Percentiles rank a stretch among this genome's conserved stretches.
These are phyloP conservation scores for Hemaris fuciformis DNA, from an alignment of 2,888 invertebrate genomes.

Conservation along the genomic window DNA sequence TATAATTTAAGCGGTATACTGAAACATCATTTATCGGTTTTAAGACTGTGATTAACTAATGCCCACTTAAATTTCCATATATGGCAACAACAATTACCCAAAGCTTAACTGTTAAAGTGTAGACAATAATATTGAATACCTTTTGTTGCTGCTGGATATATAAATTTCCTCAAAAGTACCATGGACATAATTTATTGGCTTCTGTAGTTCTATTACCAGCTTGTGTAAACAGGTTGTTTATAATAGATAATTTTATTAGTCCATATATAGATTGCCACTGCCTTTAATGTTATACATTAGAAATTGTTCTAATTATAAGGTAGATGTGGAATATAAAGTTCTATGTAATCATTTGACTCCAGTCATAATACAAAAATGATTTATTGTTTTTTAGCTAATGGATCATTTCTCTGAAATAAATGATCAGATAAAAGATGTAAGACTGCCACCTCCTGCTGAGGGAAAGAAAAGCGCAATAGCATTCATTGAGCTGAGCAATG, in stretches of 20 bases:
- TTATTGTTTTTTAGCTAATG: constrained; percentile 46
- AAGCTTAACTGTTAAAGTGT: not conserved
- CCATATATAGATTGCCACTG: not conserved
- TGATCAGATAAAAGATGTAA: constrained; percentile 56
- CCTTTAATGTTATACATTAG: no score
- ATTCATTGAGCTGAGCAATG: constrained; percentile 64
- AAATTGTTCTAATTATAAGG: no score
- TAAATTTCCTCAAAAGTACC: not conserved
- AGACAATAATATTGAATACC: not conserved
- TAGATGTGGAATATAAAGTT: no score
- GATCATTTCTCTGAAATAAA: constrained; percentile 63
- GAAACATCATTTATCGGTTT: no score
- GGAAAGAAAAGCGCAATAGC: constrained; percentile 64
- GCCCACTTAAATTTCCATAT: no score
- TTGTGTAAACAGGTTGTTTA: not conserved
- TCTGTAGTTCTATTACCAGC: not conserved
- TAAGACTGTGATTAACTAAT: no score
- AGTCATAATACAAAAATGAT: not conserved
- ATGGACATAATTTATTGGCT: not conserved
- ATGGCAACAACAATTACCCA: no score
- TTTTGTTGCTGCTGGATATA: no score
- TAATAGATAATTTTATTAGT: not conserved
- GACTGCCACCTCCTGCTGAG: constrained; percentile 55
- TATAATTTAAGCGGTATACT: no score
- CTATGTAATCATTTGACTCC: not conserved